Evolutionary conservation across 1,140 invertebrate species (phyloP).

Genomic region (Trialeurodes vaporariorum): DNA sequence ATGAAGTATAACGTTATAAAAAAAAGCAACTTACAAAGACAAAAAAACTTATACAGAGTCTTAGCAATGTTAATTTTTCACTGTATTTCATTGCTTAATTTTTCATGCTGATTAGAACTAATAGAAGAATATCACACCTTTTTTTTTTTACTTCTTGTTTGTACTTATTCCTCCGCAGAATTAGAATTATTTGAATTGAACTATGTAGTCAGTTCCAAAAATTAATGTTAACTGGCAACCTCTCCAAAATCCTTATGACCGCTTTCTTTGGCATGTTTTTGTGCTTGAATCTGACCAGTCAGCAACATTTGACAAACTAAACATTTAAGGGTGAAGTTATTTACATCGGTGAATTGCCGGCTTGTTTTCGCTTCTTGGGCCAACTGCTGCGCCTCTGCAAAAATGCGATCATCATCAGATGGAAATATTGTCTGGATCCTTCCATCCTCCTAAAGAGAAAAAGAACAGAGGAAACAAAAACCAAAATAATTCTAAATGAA

Average conservation of each 20-base stretch:
- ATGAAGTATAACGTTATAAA: no score
- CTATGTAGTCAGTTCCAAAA: no score
- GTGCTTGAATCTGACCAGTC: conserved; percentile 64
- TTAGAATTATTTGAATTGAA: no score
- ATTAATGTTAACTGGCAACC: conserved; percentile 37
- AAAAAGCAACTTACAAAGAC: no score
- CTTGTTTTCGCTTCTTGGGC: conserved; percentile 76
- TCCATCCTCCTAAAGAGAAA: conserved; percentile 35
- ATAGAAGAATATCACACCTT: no score
- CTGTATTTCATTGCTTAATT: no score
- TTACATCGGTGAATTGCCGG: conserved; percentile 78
- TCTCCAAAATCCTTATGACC: conserved; percentile 84
- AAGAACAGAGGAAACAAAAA: neutral
- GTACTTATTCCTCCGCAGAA: no score
- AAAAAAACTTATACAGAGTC: no score
- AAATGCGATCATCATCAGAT: conserved; percentile 53
- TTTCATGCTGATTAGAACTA: no score
- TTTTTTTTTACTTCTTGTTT: no score
- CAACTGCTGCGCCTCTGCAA: conserved; percentile 67
- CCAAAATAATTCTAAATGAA: conserved; percentile 6
- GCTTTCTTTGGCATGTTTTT: conserved; percentile 70
- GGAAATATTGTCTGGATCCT: conserved; percentile 69
- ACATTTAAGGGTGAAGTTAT: conserved; percentile 75
- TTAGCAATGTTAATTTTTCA: no score
- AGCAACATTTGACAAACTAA: conserved; percentile 59